Percentiles rank a stretch among this genome's conserved stretches.
Evolutionary conservation across 2,888 invertebrate genomes (phyloP).

Genomic region (Gasteruption jaculator): DNA sequence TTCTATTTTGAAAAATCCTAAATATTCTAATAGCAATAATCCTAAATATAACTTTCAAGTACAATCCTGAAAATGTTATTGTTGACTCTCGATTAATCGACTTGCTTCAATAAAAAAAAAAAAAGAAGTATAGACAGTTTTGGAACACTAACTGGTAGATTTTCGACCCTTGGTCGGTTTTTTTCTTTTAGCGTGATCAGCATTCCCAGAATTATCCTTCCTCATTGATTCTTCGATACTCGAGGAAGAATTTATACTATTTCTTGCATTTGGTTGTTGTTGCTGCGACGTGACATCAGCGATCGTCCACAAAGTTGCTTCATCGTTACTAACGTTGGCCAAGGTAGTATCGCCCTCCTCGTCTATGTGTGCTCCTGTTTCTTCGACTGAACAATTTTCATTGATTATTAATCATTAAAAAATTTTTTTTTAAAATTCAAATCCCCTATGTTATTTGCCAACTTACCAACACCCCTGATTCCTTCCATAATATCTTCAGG

Average conservation of each 20-base stretch:
- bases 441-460: slow-evolving; percentile 37
- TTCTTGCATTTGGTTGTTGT: too few relatives aligned
- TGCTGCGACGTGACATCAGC: slow-evolving; percentile 31
- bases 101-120: slow-evolving; percentile 16
- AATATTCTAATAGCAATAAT: not conserved
- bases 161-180: slow-evolving; percentile 26
- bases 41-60: not conserved
- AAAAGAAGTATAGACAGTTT: slow-evolving; percentile 1
- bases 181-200: slow-evolving; percentile 42
- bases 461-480: slow-evolving; percentile 71
- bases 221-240: slow-evolving; percentile 32
- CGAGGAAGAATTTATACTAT: too few relatives aligned
- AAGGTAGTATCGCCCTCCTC: slow-evolving; percentile 44
- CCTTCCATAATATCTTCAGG: slow-evolving; percentile 84
- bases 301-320: slow-evolving; percentile 41
- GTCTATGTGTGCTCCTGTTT: slow-evolving; percentile 49
- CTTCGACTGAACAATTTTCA: slow-evolving; percentile 40
- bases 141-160: slow-evolving; percentile 20
- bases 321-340: slow-evolving; percentile 31
- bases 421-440: not conserved
- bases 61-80: too few relatives aligned
- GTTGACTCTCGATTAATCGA: not conserved
- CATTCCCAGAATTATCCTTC: slow-evolving; percentile 35
- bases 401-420: not conserved
- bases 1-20: too few relatives aligned